Evolutionary conservation across 1,140 invertebrate genomes (phyloP).

Genomic region (Maconellicoccus hirsutus): DNA sequence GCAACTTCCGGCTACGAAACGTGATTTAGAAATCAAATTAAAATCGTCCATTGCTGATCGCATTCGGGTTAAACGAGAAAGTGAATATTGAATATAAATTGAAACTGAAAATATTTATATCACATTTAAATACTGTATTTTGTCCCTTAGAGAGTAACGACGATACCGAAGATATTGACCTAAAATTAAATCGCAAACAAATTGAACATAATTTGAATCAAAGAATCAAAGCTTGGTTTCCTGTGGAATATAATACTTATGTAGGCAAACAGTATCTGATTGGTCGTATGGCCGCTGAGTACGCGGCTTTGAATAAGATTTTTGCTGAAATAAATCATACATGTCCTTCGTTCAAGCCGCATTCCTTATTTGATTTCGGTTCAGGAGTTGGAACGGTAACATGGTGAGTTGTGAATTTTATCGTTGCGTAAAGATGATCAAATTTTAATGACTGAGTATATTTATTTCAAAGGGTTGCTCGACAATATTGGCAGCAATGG

Average conservation of each 20-base stretch:
- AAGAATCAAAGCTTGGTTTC: constrained; percentile 54
- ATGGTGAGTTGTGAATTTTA: constrained; percentile 44
- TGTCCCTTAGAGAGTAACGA: not conserved
- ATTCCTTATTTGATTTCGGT: constrained; percentile 76
- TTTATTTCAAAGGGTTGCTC: constrained; percentile 50
- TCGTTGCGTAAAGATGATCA: not conserved
- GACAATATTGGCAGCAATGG: constrained; percentile 51
- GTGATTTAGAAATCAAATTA: not conserved
- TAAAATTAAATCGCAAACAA: not conserved
- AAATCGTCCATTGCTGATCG: not conserved
- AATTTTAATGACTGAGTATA: constrained; percentile 24
- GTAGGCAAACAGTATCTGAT: constrained; percentile 56
- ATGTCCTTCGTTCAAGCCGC: constrained; percentile 56
- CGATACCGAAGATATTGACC: not conserved
- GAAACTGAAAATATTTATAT: not conserved
- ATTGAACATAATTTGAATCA: constrained; percentile 26
- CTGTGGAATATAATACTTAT: constrained; percentile 52
- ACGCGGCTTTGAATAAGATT: constrained; percentile 54
- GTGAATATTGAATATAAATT: not conserved
- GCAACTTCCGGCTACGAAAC: no score
- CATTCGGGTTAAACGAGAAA: not conserved
- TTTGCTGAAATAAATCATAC: constrained; percentile 57
- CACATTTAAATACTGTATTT: not conserved
- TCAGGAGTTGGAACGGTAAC: constrained; percentile 73
- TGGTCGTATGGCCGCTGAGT: constrained; percentile 55